Base-by-base conservation (phyloP, 2,797 vertebrate species). In the Leuciscus waleckii region DNA sequence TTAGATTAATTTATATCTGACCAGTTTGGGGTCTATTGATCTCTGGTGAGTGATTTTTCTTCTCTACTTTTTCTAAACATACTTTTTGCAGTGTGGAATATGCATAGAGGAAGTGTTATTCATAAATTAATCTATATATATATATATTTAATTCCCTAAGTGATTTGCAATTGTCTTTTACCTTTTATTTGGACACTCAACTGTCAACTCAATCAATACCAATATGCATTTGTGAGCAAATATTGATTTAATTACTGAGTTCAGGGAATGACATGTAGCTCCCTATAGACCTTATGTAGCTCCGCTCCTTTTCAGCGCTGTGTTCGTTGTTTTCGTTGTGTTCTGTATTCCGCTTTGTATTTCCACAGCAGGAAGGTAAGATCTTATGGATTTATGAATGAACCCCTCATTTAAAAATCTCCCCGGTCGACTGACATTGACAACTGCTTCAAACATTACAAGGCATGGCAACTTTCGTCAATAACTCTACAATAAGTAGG, bases 181-280 rank as follows among this genome's bases (percentile, higher is more conserved):
- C 8, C 21, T 77, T 79, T 86, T 81, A 81, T 58, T 37, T 61
- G 14, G 58, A 83, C 3, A 10, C 35, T 37, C 17, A 41, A 58
- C 56, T 69, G 46, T 81, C 32, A 54, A 39, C 17, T 26, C 39
- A 32, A 84, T 87, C 81, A 81, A 89, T 83, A 86, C 83, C 85
- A 61, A 46, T 41, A 82, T 23, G 11, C 29, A 23, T 84, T 77
- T 69, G 32, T 51, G 51, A 23, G 11, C 7, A 16, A 65, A 69
- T 78, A 83, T 86, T 82, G 78, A 87, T 90, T 87, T 46, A 80
- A 87, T 88, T 85, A 83, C 68, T 41, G 65, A 23, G 26, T 79
- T 41, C 67, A 41, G 79, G 56, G 29, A 79, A 58, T 83, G 74
- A 86, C 46, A 79, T 23, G 17, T 21, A 56, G 21, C 17, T 84